Evolutionary conservation across 2,888 invertebrate genomes (phyloP).

Genomic region (Petrolisthes manimaculis): DNA sequence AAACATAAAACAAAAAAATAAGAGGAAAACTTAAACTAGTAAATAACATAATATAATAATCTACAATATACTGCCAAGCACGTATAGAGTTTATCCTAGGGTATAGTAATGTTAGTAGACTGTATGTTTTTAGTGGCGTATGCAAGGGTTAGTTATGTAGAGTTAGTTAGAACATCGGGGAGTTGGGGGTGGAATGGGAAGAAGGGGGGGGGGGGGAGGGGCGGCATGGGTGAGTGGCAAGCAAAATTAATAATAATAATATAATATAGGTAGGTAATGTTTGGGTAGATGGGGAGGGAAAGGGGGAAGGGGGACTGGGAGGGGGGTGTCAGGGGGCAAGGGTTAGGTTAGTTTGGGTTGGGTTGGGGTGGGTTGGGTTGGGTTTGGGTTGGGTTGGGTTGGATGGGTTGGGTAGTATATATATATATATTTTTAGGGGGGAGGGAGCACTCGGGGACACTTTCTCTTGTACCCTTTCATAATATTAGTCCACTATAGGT

Average conservation of each 20-base stretch:
- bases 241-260: neutral
- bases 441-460: slow-evolving; percentile 28
- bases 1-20: neutral
- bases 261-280: neutral
- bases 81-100: neutral
- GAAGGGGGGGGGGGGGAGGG: neutral
- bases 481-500: neutral
- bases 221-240: neutral
- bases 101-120: neutral
- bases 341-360: neutral
- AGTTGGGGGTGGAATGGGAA: neutral
- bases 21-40: neutral
- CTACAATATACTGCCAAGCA: neutral
- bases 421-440: neutral
- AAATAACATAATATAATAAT: neutral
- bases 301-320: neutral
- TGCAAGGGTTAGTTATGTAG: neutral
- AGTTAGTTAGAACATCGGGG: neutral
- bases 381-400: neutral
- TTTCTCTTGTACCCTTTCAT: neutral
- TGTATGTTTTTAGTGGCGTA: neutral
- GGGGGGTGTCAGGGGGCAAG: neutral
- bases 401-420: neutral
- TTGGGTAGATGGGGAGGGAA: neutral
- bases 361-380: neutral